These are phyloP conservation scores for Crax fasciolata DNA, from an alignment of 2,797 vertebrate genomes.

Conservation along the genomic window DNA sequence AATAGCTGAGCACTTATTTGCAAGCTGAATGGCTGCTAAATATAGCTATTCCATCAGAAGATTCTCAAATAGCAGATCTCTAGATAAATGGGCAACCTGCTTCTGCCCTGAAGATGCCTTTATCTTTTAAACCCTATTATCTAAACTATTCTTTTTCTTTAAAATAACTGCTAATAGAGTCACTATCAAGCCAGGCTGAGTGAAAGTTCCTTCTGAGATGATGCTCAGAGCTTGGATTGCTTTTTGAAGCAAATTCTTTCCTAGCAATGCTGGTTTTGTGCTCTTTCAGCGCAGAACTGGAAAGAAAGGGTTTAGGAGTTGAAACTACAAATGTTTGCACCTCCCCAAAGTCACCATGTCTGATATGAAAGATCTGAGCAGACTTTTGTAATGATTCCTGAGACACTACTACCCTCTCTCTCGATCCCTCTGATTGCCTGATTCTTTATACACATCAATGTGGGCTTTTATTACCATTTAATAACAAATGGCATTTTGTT, in stretches of 20 bases:
- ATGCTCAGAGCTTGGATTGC: not conserved
- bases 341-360: not conserved
- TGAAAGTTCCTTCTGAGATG: not conserved
- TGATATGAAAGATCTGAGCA: slow-evolving; percentile 61
- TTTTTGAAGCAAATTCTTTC: not conserved
- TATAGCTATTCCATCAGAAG: slow-evolving; percentile 8
- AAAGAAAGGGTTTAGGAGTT: not conserved
- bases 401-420: slow-evolving; percentile 11
- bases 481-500: slow-evolving; percentile 73
- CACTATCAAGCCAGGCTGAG: not conserved
- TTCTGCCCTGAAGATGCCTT: slow-evolving; percentile 5
- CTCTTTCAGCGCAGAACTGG: not conserved
- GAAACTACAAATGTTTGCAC: not conserved
- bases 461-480: slow-evolving; percentile 60
- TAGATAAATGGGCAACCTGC: slow-evolving; percentile 9
- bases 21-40: slow-evolving; percentile 36
- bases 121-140: slow-evolving; percentile 29
- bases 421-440: not conserved
- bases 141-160: not conserved
- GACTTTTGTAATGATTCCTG: slow-evolving; percentile 42
- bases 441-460: slow-evolving; percentile 37
- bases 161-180: not conserved
- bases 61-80: not conserved
- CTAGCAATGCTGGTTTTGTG: not conserved
- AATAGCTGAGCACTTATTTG: slow-evolving; percentile 2